A percentile compares a stretch with the other conserved stretches of the same genome.
Evolutionary conservation across 2,113 vertebrate genomes (phyloP).

Genomic region (Fregata magnificens): DNA sequence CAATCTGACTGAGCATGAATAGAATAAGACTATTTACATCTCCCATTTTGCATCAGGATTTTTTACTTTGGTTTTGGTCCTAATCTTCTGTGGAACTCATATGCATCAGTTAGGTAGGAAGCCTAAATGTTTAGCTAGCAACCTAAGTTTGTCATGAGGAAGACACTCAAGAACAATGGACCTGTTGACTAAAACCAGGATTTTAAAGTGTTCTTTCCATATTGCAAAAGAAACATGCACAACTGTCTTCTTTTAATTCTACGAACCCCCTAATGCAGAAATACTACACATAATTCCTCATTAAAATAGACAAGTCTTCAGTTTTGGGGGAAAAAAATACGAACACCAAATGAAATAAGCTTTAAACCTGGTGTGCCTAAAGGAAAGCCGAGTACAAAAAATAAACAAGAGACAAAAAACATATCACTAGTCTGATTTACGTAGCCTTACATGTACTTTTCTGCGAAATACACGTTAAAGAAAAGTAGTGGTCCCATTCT

Average conservation of each 20-base stretch:
- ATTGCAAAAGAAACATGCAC: neutral
- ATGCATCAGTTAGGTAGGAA: neutral
- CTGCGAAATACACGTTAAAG: neutral
- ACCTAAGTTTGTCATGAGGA: neutral
- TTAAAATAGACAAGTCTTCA: neutral
- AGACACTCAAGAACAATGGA: neutral
- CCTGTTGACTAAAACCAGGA: neutral
- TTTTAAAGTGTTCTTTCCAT: neutral
- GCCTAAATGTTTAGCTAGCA: neutral
- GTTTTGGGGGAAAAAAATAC: neutral
- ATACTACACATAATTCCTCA: neutral
- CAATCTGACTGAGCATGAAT: neutral
- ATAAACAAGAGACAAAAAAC: neutral
- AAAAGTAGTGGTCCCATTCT: neutral
- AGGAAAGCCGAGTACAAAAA: neutral
- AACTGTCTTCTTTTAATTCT: neutral
- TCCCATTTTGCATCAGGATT: neutral
- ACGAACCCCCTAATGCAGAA: neutral
- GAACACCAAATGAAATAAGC: neutral
- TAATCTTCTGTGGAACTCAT: neutral
- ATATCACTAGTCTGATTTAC: neutral
- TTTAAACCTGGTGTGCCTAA: neutral
- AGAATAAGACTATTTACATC: neutral
- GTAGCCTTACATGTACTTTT: neutral
- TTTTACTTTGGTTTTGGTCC: slow-evolving; percentile 5